phyloP scores from a whole-genome alignment of 2,113 vertebrate genomes.

The Xiphias gladius region DNA sequence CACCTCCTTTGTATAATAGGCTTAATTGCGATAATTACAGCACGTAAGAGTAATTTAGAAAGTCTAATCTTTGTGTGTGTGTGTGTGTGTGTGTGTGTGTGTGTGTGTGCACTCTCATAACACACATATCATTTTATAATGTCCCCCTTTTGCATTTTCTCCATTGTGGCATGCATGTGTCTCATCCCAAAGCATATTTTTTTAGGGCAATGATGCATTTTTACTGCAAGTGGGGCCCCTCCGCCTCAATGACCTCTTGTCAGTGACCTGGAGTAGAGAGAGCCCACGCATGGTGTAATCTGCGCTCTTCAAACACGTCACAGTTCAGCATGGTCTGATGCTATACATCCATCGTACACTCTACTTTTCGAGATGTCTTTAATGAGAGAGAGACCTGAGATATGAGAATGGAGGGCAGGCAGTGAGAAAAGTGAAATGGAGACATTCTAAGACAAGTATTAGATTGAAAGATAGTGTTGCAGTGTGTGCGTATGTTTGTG shows the following conservation, averaged over 20 bases:
- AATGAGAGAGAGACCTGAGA: conserved; percentile 65
- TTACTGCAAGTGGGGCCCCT: conserved; percentile 8
- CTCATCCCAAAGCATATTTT: conserved; percentile 1
- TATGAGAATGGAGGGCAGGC: conserved; percentile 16
- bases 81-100: not conserved
- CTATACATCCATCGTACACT: conserved; percentile 4
- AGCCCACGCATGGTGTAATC: conserved; percentile 31
- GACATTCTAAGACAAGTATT: conserved; percentile 57
- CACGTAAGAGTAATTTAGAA: conserved; percentile 2
- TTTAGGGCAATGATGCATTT: conserved; percentile 9
- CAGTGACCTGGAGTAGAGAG: conserved; percentile 67
- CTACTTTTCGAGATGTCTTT: conserved; percentile 47
- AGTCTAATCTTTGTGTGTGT: not conserved
- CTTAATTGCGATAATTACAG: conserved; percentile 39
- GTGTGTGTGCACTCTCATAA: not conserved
- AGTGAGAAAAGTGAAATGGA: conserved; percentile 58
- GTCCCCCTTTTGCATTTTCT: not conserved
- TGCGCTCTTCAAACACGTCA: conserved; percentile 47
- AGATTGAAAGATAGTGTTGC: conserved; percentile 48
- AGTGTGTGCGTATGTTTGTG: not conserved
- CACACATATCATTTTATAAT: not conserved
- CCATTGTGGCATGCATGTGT: not conserved
- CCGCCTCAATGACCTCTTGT: conserved; percentile 40
- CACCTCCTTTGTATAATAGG: conserved; percentile 4
- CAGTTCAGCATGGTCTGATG: conserved; percentile 52